These are phyloP conservation scores for Siphonodentalium dalli DNA, from an alignment of 2,888 invertebrate genomes.

Conservation along the genomic window DNA sequence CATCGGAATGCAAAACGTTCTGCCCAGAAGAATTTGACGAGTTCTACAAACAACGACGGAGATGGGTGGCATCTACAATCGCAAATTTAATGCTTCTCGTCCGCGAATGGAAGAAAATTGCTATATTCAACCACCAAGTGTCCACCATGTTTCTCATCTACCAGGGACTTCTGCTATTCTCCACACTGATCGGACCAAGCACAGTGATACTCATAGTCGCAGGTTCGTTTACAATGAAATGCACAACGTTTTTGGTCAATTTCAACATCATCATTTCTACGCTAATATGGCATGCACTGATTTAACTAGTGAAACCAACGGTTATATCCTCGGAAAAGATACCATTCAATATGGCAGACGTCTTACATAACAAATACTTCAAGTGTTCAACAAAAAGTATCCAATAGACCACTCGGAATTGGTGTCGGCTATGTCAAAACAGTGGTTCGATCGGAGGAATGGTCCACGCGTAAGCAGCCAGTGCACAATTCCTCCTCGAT, in stretches of 20 bases:
- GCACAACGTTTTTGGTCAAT: background rate
- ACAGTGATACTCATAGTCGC: constrained; percentile 47
- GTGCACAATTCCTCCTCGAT: too few relatives aligned
- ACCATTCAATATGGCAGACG: too few relatives aligned
- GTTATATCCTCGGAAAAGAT: too few relatives aligned
- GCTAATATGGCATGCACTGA: too few relatives aligned
- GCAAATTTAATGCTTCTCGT: constrained; percentile 51
- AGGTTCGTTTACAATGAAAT: constrained; percentile 29
- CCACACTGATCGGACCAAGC: constrained; percentile 51
- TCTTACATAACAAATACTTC: too few relatives aligned
- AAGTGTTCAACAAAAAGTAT: too few relatives aligned
- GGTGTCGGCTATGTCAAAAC: too few relatives aligned
- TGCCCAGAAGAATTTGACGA: constrained; percentile 60
- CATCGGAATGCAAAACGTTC: constrained; percentile 52
- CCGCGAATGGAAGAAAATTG: constrained; percentile 38
- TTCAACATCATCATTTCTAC: too few relatives aligned
- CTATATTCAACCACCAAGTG: constrained; percentile 46
- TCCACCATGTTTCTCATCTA: constrained; percentile 51
- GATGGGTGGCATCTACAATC: constrained; percentile 59
- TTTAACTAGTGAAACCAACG: too few relatives aligned
- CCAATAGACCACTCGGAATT: too few relatives aligned
- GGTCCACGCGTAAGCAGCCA: too few relatives aligned
- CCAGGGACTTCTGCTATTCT: constrained; percentile 49
- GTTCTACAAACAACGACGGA: constrained; percentile 57
- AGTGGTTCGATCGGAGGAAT: too few relatives aligned